Base-by-base conservation (phyloP, 1,140 invertebrate genomes). In the Aphelenchoides besseyi region DNA sequence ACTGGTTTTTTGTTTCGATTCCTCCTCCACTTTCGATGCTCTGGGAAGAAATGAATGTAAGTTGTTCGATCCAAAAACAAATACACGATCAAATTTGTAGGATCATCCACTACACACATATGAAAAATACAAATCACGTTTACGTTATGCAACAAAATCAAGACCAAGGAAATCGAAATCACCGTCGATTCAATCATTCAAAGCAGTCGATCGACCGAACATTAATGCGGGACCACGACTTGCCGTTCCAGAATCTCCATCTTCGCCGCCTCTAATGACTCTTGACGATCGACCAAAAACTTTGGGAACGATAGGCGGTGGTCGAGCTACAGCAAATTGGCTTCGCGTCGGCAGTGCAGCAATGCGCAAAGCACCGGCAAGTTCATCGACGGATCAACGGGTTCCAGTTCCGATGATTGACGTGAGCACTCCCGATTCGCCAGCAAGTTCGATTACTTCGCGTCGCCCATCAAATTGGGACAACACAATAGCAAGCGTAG, bases 21-120 rank as follows among this genome's bases (percentile, higher is more conserved):
- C 82, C 82, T 2, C 82, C 82, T 29, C 78, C 73, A 37, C 53
- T 84, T 52, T 29, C 68, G 36, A 75, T 70, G 29, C 61, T 82
- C 26, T 82, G 81, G 81, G 80, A 81, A 36, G 81, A 82, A 55
- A 48, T 82, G 37, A 74, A 82, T 73, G n/a, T n/a, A n/a, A n/a
- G n/a, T n/a, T n/a, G n/a, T n/a, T n/a, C n/a, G n/a, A n/a, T n/a
- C n/a, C n/a, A n/a, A n/a, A n/a, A n/a, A n/a, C n/a, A n/a, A n/a
- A n/a, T n/a, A n/a, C n/a, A n/a, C n/a, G n/a, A n/a, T n/a, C n/a
- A n/a, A n/a, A n/a, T n/a, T n/a, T n/a, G n/a, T n/a, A n/a, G n/a
- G 79, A 80, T 52, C 80, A 80, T 59, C 79, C 79, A 0, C 41
- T 33, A 29, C 3, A 73, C 55, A 36, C 63, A 33, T 66, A 66